These are phyloP conservation scores for Glaucomys volans DNA, from an alignment of 2,113 vertebrate species.

Conservation along the genomic window DNA sequence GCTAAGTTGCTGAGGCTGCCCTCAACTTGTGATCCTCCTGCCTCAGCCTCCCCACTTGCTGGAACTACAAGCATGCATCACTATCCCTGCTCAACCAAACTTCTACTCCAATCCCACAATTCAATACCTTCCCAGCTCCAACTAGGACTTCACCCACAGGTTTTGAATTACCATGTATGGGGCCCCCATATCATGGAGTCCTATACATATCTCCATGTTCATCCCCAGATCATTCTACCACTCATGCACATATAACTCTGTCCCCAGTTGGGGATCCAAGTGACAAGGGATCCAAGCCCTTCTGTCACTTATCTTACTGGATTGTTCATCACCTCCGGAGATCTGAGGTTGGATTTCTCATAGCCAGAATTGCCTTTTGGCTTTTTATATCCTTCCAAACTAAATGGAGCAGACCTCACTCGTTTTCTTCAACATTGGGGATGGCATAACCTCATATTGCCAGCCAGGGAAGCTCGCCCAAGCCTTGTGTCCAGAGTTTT, in stretches of 20 bases:
- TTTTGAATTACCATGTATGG: neutral
- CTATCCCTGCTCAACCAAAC: no score
- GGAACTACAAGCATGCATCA: no score
- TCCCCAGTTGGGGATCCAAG: neutral
- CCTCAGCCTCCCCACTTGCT: no score
- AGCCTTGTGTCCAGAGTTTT: neutral
- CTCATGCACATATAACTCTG: neutral
- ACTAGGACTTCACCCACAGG: neutral
- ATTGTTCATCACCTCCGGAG: neutral
- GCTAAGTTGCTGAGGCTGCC: no score
- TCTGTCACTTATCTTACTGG: neutral
- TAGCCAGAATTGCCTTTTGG: neutral
- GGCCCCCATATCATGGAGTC: neutral
- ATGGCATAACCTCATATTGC: neutral
- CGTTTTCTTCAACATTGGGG: neutral
- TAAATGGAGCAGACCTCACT: neutral
- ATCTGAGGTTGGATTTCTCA: neutral
- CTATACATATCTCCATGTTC: neutral
- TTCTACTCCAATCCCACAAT: neutral
- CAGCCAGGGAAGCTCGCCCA: neutral
- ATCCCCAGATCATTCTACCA: neutral
- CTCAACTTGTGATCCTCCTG: no score
- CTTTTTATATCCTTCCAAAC: neutral
- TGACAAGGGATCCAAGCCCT: neutral
- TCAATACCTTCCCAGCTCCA: neutral